Conservation (phyloP, 2,113 vertebrate species). For the Corythornis cristatus region DNA sequence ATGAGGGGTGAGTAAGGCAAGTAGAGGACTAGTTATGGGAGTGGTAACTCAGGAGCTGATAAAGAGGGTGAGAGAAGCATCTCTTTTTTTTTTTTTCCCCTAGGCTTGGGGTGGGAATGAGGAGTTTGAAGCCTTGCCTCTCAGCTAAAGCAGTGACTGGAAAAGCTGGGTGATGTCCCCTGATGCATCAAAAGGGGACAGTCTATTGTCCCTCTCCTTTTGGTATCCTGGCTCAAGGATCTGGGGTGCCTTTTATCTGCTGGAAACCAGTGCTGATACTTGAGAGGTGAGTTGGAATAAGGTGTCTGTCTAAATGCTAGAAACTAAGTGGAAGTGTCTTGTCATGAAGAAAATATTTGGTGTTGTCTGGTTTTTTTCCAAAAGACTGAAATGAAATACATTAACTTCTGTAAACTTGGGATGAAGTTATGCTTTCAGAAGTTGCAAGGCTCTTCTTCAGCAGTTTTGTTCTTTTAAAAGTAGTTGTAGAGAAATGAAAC, state of each 20-base stretch:
- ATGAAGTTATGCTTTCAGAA: not conserved
- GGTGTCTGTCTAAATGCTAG: not conserved
- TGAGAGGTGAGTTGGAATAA: not conserved
- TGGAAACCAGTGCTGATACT: fast-evolving
- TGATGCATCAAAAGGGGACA: fast-evolving
- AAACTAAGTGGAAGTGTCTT: not conserved
- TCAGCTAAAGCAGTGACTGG: fast-evolving
- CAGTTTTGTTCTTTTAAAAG: not conserved
- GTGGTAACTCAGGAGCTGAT: not conserved
- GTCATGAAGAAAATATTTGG: fast-evolving
- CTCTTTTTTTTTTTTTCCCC: fast-evolving
- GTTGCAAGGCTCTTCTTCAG: not conserved
- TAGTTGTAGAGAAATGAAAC: not conserved
- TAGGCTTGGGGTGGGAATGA: fast-evolving
- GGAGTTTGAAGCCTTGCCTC: fast-evolving
- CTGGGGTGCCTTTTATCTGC: not conserved
- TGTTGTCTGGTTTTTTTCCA: not conserved
- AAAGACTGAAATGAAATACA: not conserved
- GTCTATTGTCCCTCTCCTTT: no score
- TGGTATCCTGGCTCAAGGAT: not conserved
- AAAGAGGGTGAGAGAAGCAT: fast-evolving
- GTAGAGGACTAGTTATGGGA: not conserved
- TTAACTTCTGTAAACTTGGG: not conserved
- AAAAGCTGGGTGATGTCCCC: not conserved
- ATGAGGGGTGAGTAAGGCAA: not conserved